phyloP scores from a whole-genome alignment of 2,797 vertebrate genomes.

The Phaenicophaeus curvirostris region DNA sequence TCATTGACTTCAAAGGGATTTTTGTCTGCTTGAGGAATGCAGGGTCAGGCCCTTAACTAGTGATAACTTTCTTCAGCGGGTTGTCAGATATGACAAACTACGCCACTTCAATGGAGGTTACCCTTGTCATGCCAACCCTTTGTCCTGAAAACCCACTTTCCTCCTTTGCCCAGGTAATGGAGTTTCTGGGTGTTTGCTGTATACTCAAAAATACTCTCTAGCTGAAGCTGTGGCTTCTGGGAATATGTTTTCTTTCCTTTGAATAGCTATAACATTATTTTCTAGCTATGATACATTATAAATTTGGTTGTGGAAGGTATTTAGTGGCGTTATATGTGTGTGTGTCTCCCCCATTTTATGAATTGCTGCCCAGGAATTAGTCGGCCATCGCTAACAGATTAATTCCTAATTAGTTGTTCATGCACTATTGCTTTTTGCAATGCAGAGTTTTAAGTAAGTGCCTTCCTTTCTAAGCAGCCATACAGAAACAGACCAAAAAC shows the following conservation, averaged over 20 bases:
- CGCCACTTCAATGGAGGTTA: conserved; percentile 39
- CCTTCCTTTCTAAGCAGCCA: neutral
- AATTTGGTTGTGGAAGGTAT: neutral
- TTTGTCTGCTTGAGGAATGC: conserved; percentile 64
- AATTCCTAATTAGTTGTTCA: neutral
- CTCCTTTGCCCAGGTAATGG: neutral
- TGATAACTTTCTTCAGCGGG: conserved; percentile 66
- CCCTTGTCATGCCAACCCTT: neutral
- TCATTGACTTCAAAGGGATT: conserved; percentile 69
- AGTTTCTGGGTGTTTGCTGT: neutral
- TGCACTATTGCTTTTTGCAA: neutral
- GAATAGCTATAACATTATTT: neutral
- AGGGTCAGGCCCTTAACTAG: conserved; percentile 64
- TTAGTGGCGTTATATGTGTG: neutral
- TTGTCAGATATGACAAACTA: conserved; percentile 64
- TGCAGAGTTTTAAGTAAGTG: neutral
- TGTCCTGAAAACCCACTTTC: neutral
- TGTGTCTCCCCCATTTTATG: neutral
- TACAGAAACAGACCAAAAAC: neutral
- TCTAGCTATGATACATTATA: neutral
- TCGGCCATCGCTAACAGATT: neutral
- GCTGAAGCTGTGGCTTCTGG: neutral
- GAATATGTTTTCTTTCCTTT: neutral
- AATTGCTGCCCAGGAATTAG: neutral
- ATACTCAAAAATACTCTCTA: neutral